Percentiles rank a stretch among this genome's conserved stretches.
These are phyloP conservation scores for Carduelis carduelis DNA, from an alignment of 2,797 vertebrate species.

Conservation along the genomic window DNA sequence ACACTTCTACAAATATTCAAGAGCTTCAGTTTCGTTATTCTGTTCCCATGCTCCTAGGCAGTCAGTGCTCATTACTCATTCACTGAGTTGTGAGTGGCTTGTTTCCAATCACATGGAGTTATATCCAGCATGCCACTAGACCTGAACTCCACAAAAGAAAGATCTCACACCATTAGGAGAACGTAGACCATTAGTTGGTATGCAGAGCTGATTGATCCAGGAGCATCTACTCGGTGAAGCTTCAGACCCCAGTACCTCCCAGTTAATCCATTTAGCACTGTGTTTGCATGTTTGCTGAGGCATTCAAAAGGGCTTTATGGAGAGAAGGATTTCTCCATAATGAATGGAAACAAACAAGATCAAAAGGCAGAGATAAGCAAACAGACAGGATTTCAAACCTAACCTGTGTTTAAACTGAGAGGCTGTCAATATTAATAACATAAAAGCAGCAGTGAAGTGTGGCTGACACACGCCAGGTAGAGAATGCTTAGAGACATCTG, in stretches of 20 bases:
- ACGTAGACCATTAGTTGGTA: not conserved
- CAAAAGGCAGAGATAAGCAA: slow-evolving; percentile 60
- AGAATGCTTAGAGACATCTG: slow-evolving; percentile 39
- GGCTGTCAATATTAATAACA: slow-evolving; percentile 64
- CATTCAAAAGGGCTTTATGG: slow-evolving; percentile 29
- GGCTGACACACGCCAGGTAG: not conserved
- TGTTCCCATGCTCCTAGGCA: not conserved
- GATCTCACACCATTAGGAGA: not conserved
- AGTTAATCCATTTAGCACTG: slow-evolving; percentile 38
- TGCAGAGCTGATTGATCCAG: not conserved
- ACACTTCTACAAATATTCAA: not conserved
- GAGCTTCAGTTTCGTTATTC: not conserved
- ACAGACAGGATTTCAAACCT: slow-evolving; percentile 58
- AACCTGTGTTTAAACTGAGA: slow-evolving; percentile 54
- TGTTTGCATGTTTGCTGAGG: slow-evolving; percentile 26
- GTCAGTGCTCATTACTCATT: not conserved
- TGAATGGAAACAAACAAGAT: slow-evolving; percentile 57
- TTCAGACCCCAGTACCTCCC: not conserved
- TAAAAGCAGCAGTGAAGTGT: slow-evolving; percentile 49
- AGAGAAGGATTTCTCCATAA: slow-evolving; percentile 46
- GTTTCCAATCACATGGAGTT: not conserved
- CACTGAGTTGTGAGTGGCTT: not conserved
- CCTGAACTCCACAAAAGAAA: not conserved
- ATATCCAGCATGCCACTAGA: not conserved
- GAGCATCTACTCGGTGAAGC: not conserved